phyloP scores from a whole-genome alignment of 2,888 invertebrate genomes.

The Carpatolechia fugitivella region DNA sequence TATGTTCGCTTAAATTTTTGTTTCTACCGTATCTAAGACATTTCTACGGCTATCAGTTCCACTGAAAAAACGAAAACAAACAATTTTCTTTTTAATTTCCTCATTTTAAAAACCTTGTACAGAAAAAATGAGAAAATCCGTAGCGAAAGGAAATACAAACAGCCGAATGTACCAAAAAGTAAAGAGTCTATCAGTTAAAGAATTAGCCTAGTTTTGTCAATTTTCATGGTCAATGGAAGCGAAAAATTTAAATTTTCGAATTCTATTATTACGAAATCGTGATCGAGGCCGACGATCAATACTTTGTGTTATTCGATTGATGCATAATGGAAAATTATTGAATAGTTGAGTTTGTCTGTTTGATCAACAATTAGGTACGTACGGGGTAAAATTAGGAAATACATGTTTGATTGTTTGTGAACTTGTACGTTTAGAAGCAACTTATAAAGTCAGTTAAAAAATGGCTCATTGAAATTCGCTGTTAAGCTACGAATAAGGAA shows the following conservation, averaged over 20 bases:
- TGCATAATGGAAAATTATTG: background rate
- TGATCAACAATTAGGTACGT: background rate
- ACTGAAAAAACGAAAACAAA: constrained; percentile 23
- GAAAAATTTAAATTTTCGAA: constrained; percentile 40
- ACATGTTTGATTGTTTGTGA: too few relatives aligned
- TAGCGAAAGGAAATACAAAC: constrained; percentile 9
- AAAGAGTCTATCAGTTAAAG: constrained; percentile 21
- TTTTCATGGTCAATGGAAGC: constrained; percentile 48
- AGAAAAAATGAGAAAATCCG: constrained; percentile 23
- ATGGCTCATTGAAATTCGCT: too few relatives aligned
- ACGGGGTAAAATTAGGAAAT: too few relatives aligned
- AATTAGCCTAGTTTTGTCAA: constrained; percentile 37
- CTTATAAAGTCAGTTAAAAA: too few relatives aligned
- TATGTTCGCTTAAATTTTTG: background rate
- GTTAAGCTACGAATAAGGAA: too few relatives aligned
- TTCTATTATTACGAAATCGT: constrained; percentile 43
- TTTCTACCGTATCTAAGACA: constrained; percentile 1
- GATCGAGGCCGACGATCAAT: constrained; percentile 30
- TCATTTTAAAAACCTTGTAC: constrained; percentile 20
- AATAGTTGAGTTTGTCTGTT: background rate
- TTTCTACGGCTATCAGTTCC: constrained; percentile 18
- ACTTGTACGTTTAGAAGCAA: too few relatives aligned
- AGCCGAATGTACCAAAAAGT: constrained; percentile 18
- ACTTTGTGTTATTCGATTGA: constrained; percentile 2
- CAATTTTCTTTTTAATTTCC: constrained; percentile 22